phyloP scores from a whole-genome alignment of 1,140 invertebrate genomes.

The Drosophila obscura region DNA sequence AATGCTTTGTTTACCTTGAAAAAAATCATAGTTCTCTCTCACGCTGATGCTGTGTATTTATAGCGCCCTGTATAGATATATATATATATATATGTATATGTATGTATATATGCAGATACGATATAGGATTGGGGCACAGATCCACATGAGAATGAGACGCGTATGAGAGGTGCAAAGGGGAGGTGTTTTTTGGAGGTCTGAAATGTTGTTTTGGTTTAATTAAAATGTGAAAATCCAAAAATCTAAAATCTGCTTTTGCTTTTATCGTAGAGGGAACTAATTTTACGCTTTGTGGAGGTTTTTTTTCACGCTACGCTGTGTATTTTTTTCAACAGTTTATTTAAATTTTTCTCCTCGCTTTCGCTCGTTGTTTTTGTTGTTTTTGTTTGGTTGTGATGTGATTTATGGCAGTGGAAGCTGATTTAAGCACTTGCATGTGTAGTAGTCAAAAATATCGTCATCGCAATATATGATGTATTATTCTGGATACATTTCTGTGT shows the following conservation, averaged over 20 bases:
- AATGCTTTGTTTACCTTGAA: slow-evolving; percentile 79
- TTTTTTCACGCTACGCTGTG: slow-evolving; percentile 69
- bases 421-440: slow-evolving; percentile 52
- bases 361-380: slow-evolving; percentile 22
- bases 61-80: slow-evolving; percentile 47
- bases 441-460: slow-evolving; percentile 27
- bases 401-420: slow-evolving; percentile 61
- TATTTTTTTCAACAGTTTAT: slow-evolving; percentile 56
- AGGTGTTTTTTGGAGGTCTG: slow-evolving; percentile 26
- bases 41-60: slow-evolving; percentile 60
- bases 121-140: slow-evolving; percentile 31
- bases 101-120: background rate
- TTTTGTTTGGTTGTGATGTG: slow-evolving; percentile 32
- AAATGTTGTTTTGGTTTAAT: slow-evolving; percentile 72
- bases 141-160: no score
- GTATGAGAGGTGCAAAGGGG: no score
- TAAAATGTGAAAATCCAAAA: slow-evolving; percentile 50
- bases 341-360: slow-evolving; percentile 42
- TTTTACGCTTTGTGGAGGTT: slow-evolving; percentile 47
- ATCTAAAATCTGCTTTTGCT: slow-evolving; percentile 19
- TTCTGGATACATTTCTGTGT: slow-evolving; percentile 15
- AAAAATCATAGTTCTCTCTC: slow-evolving; percentile 28
- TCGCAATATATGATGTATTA: slow-evolving; percentile 32
- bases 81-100: background rate
- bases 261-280: slow-evolving; percentile 48